Conservation (phyloP, 2,797 vertebrate species). For the Labroides dimidiatus region DNA sequence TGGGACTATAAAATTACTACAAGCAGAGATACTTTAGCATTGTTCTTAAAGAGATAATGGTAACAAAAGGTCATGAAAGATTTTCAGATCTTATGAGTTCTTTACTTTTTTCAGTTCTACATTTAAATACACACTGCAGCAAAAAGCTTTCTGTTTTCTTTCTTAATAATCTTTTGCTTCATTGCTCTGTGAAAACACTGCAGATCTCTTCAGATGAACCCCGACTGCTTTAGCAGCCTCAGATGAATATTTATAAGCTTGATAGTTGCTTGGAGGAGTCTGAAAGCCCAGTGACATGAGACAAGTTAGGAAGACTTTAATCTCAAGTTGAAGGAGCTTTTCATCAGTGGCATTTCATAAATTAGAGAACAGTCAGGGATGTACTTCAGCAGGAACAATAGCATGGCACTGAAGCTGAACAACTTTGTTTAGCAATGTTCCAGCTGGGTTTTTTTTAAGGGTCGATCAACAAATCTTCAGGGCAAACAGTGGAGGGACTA, state of each 20-base stretch:
- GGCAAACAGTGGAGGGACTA: background rate
- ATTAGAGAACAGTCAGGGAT: constrained; percentile 18
- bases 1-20: no score
- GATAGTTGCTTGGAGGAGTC: constrained; percentile 7
- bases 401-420: background rate
- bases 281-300: constrained; percentile 30
- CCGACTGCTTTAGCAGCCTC: background rate
- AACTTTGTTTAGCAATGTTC: background rate
- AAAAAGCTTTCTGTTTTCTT: constrained; percentile 12
- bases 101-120: background rate
- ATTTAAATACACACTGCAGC: constrained; percentile 23
- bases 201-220: constrained; percentile 14
- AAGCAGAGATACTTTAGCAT: no score
- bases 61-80: no score
- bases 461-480: background rate
- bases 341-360: background rate
- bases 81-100: no score
- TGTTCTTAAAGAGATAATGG: no score
- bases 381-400: background rate
- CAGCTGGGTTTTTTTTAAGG: background rate
- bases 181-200: constrained; percentile 23
- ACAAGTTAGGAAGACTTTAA: constrained; percentile 36
- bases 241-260: constrained; percentile 9
- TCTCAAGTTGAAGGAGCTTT: constrained; percentile 36
- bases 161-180: constrained; percentile 37